These are phyloP conservation scores for Zhuqinia jingwanae DNA, from an alignment of 2,888 invertebrate species.

Conservation along the genomic window DNA sequence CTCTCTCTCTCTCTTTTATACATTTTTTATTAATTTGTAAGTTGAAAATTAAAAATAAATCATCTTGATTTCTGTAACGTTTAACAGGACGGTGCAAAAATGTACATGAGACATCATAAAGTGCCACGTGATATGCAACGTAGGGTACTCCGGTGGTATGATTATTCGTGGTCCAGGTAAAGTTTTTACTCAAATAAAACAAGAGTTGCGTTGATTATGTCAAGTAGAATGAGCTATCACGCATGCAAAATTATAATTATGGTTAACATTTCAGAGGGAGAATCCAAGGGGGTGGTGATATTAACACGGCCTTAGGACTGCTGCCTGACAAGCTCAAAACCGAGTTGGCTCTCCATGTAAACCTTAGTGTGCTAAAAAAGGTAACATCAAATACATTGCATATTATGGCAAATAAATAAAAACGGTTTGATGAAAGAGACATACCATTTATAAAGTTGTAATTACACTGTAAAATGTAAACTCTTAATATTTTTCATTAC, in stretches of 20 bases:
- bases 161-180: conserved; percentile 96
- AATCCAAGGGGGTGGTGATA: conserved; percentile 97
- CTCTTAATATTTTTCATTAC: conserved; percentile 57
- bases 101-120: conserved; percentile 98
- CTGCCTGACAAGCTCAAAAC: conserved; percentile 98
- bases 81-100: conserved; percentile 92
- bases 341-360: conserved; percentile 96
- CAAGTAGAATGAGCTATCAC: not conserved
- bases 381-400: conserved; percentile 81
- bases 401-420: too few species aligned
- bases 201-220: too few species aligned
- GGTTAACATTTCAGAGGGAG: conserved; percentile 85
- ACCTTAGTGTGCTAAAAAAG: conserved; percentile 96
- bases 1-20: not conserved
- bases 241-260: not conserved
- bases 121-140: conserved; percentile 97
- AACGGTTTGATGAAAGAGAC: too few species aligned
- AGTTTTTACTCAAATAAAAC: conserved; percentile 38
- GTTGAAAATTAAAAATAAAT: not conserved
- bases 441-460: too few species aligned
- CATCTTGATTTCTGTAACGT: not conserved
- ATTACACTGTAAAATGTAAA: too few species aligned
- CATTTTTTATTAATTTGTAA: not conserved
- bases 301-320: conserved; percentile 95
- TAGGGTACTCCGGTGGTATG: conserved; percentile 97